Evolutionary conservation across 2,888 invertebrate genomes (phyloP).

Genomic region (Rhimphoctona megacephalus): DNA sequence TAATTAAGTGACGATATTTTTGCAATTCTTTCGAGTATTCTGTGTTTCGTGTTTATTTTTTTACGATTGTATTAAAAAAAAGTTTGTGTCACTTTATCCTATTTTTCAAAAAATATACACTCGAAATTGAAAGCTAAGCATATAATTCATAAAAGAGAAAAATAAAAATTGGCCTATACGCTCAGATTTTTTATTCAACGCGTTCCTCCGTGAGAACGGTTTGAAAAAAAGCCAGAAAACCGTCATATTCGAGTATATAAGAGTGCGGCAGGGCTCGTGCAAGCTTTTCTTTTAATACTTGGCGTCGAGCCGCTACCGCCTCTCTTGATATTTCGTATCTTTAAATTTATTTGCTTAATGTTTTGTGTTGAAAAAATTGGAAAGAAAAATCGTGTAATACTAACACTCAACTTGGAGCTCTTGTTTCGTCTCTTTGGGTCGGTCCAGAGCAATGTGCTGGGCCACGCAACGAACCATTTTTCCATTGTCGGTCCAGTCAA

Average conservation of each 20-base stretch:
- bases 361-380: background rate
- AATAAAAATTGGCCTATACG: no score
- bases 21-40: constrained; percentile 1
- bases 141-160: background rate
- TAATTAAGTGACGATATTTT: background rate
- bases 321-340: background rate
- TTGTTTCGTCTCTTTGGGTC: constrained; percentile 81
- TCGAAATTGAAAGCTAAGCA: background rate
- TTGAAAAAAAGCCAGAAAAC: no score
- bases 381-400: constrained; percentile 74
- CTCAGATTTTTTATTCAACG: no score
- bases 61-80: background rate
- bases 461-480: constrained; percentile 89
- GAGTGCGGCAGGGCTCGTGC: no score
- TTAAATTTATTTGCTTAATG: background rate
- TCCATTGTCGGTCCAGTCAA: constrained; percentile 89
- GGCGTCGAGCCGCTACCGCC: no score
- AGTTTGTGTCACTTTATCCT: background rate
- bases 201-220: no score
- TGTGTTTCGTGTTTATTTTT: no score
- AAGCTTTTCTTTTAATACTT: no score
- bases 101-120: background rate
- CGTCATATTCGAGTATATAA: no score
- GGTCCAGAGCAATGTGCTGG: constrained; percentile 88
- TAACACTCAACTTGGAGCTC: constrained; percentile 88